Conservation (phyloP, 2,797 vertebrate genomes). For the Pempheris klunzingeri region DNA sequence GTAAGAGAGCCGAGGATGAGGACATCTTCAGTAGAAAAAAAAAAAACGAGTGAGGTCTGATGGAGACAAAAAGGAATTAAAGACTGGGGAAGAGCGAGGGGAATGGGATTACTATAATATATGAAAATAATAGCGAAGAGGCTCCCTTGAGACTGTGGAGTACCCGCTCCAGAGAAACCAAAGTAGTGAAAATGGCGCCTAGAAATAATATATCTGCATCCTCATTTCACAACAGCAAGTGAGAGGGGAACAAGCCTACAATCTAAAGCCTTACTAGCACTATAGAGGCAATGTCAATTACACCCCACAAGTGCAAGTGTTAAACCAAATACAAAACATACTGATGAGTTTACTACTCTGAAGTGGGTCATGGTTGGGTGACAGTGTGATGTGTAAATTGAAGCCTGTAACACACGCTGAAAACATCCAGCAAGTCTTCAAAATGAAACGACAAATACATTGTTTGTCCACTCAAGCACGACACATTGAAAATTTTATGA, state of each 20-base stretch:
- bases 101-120: constrained; percentile 71
- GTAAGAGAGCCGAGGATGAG: constrained; percentile 62
- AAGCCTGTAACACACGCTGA: not conserved
- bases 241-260: constrained; percentile 30
- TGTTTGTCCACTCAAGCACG: not conserved
- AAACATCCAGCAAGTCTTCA: not conserved
- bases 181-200: constrained; percentile 53
- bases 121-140: constrained; percentile 75
- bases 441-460: not conserved
- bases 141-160: constrained; percentile 52
- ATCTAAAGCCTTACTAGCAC: constrained; percentile 12
- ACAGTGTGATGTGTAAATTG: not conserved
- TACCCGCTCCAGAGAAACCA: constrained; percentile 47
- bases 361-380: not conserved
- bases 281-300: not conserved
- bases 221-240: constrained; percentile 47
- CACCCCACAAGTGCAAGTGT: not conserved
- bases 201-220: constrained; percentile 56
- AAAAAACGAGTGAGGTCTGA: constrained; percentile 57
- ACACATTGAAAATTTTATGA: not conserved
- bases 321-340: not conserved
- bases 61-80: constrained; percentile 71
- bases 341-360: constrained; percentile 19
- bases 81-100: constrained; percentile 53
- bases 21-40: constrained; percentile 55